A percentile compares a stretch with the other conserved stretches of the same genome.
Conservation (phyloP, 2,888 invertebrate species). For the Lysandra coridon region DNA sequence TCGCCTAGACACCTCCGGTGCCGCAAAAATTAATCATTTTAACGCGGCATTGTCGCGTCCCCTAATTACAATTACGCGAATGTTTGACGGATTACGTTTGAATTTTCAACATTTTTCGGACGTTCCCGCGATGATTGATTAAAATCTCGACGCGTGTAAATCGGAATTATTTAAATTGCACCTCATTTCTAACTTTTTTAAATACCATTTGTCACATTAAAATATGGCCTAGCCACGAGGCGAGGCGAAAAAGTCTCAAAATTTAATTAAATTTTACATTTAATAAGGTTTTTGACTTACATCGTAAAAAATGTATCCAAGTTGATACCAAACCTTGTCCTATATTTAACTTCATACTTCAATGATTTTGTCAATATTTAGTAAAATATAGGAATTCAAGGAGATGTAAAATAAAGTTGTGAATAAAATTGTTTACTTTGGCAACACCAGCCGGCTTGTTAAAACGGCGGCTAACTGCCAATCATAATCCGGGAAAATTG, state of each 20-base stretch:
- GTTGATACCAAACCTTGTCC: neutral
- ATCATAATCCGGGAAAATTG: neutral
- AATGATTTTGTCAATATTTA: too few species aligned
- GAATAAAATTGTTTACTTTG: constrained; percentile 5
- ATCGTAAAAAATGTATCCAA: neutral
- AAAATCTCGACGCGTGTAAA: constrained; percentile 39
- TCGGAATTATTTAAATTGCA: constrained; percentile 17
- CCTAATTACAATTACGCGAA: constrained; percentile 73
- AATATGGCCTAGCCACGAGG: neutral
- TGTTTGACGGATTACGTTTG: constrained; percentile 70
- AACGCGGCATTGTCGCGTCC: constrained; percentile 75
- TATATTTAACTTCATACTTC: too few species aligned
- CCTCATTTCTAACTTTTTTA: neutral
- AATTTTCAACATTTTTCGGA: constrained; percentile 62
- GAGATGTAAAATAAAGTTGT: neutral
- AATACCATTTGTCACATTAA: neutral
- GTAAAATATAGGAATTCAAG: neutral
- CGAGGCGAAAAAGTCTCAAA: neutral
- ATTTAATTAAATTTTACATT: neutral
- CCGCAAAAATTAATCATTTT: constrained; percentile 78
- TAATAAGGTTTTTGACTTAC: too few species aligned
- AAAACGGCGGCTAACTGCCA: constrained; percentile 2
- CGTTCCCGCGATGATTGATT: constrained; percentile 65
- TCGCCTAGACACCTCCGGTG: constrained; percentile 57
- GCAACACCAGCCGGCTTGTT: neutral